Base-by-base conservation (phyloP, 92 coral and sea anemone genomes). In the Isaurus tuberculatus region DNA sequence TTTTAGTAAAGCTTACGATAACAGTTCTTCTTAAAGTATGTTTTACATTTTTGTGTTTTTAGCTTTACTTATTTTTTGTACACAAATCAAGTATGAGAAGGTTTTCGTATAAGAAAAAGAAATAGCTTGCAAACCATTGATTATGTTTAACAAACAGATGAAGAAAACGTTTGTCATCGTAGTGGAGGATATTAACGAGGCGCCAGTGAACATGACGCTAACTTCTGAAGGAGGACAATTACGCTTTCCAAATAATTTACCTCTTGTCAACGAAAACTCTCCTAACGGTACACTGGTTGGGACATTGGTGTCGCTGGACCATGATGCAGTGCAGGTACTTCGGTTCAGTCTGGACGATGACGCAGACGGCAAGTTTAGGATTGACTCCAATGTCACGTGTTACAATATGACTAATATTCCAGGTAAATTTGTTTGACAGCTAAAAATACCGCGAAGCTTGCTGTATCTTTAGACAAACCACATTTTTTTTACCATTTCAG, bases 111-210 rank as follows among this genome's bases (percentile, higher is more conserved):
- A 4, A 51, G 19, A 51, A 14, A 14, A n/a, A 51, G 60, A 1
- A 36, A 17, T 36, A 25, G 16, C 44, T 9, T 60, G n/a, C 10
- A 4, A 33, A 11, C 66, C 10, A 6, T 8, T 1, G n/a, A 9
- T 9, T 57, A 2, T n/a, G 1, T 86, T 33, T 48, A 26, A 66
- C 79, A 46, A 29, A 30, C 86, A 96, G 99, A 40, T 92, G 80
- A 88, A 83, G 77, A 91, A 89, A 81, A 91, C 92, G 22, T 90
- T 96, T 65, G 92, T 83, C 11, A 86, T 96, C 46, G 87, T 84
- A 29, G 95, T 96, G 37, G 87, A 88, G 61, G 92, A 96, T 82
- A 75, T 94, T 46, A 94, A 96, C 79, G 99, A 96, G 73, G 92
- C 94, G 28, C 99, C 99, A 36, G 55, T 94, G 23, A 96, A 96